Conservation (phyloP, 2,888 invertebrate genomes). For the Empis stercorea region DNA sequence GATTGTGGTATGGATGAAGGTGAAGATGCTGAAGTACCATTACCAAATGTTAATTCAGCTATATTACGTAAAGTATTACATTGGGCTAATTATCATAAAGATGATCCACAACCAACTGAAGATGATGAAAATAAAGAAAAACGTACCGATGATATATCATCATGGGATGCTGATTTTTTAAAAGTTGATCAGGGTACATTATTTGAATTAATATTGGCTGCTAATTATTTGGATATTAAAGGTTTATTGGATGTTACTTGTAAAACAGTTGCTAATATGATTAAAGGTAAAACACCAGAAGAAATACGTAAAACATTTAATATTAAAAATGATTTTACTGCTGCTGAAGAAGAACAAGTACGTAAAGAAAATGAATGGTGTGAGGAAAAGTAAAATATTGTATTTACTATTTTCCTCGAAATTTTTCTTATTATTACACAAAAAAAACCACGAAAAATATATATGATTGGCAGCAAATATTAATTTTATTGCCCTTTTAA, state of each 20-base stretch:
- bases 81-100: conserved; percentile 81
- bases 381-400: conserved; percentile 4
- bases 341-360: conserved; percentile 93
- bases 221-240: conserved; percentile 89
- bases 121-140: conserved; percentile 94
- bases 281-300: conserved; percentile 89
- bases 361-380: conserved; percentile 81
- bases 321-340: conserved; percentile 87
- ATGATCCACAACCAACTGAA: conserved; percentile 86
- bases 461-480: too few species aligned
- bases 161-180: conserved; percentile 95
- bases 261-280: conserved; percentile 94
- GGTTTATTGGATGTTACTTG: conserved; percentile 90
- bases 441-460: too few species aligned
- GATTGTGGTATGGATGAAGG: conserved; percentile 79
- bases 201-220: conserved; percentile 87
- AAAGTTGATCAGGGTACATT: conserved; percentile 89
- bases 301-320: conserved; percentile 92
- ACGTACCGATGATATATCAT: conserved; percentile 89
- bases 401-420: too few species aligned
- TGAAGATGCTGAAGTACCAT: conserved; percentile 81
- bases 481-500: too few species aligned
- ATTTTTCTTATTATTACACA: too few species aligned
- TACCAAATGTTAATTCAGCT: conserved; percentile 91
- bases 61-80: conserved; percentile 84